Evolutionary conservation across 2,797 vertebrate species (phyloP).

Genomic region (Hemitrygon akajei): DNA sequence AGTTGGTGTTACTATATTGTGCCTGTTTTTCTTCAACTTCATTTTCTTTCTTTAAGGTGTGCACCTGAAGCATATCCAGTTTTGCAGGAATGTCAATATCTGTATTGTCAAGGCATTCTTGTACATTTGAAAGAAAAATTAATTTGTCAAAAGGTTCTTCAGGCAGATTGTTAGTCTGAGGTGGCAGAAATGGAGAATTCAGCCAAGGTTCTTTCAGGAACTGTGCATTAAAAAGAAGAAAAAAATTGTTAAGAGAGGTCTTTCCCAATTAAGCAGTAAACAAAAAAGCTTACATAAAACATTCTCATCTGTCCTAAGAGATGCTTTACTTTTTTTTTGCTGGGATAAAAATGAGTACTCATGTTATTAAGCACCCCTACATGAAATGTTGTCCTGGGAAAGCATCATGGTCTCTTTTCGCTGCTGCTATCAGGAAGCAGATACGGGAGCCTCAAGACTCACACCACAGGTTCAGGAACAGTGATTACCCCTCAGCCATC

Average conservation of each 20-base stretch:
- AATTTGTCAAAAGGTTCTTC: constrained; percentile 35
- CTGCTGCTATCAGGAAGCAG: too few relatives aligned
- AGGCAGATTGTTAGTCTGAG: neutral
- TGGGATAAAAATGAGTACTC: neutral
- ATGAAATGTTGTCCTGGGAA: too few relatives aligned
- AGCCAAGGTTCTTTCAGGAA: constrained; percentile 15
- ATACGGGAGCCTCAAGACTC: too few relatives aligned
- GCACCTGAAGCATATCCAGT: neutral
- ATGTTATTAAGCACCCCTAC: too few relatives aligned
- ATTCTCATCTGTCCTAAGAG: neutral
- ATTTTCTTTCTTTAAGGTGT: neutral
- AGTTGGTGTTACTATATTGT: neutral
- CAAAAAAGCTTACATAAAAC: neutral
- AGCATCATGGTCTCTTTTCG: too few relatives aligned
- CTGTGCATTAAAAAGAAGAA: neutral
- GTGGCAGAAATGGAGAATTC: neutral
- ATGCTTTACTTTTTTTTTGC: too few relatives aligned
- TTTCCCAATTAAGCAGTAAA: neutral
- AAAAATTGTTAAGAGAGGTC: neutral
- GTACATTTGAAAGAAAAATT: neutral
- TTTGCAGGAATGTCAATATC: neutral
- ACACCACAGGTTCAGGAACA: too few relatives aligned
- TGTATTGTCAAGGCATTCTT: neutral
- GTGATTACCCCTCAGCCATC: too few relatives aligned
- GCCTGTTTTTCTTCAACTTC: neutral